A percentile compares a stretch with the other conserved stretches of the same genome.
These are phyloP conservation scores for Mya arenaria DNA, from an alignment of 1,140 invertebrate species.

Conservation along the genomic window DNA sequence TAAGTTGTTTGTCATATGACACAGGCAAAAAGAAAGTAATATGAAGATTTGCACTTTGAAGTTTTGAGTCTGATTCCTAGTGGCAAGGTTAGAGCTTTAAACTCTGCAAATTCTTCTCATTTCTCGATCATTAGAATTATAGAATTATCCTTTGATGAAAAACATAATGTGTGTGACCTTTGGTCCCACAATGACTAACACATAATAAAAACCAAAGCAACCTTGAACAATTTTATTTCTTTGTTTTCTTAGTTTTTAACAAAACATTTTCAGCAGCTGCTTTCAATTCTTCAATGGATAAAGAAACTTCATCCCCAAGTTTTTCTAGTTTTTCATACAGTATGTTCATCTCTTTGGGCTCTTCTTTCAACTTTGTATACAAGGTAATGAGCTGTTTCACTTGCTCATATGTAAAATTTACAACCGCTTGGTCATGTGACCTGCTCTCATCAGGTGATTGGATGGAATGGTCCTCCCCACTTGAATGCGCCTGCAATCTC, in stretches of 20 bases:
- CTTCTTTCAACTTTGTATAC: constrained; percentile 1
- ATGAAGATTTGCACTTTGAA: too few species aligned
- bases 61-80: too few species aligned
- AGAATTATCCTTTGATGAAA: too few species aligned
- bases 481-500: too few species aligned
- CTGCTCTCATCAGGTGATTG: too few species aligned
- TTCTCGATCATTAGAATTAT: too few species aligned
- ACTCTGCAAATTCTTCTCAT: too few species aligned
- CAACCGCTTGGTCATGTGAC: neutral
- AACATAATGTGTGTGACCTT: too few species aligned
- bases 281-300: constrained; percentile 29
- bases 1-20: too few species aligned
- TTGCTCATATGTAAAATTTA: constrained; percentile 32
- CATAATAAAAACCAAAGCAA: neutral
- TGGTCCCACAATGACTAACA: neutral
- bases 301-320: constrained; percentile 32
- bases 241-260: constrained; percentile 27
- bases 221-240: neutral
- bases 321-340: constrained; percentile 37
- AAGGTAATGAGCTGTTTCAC: constrained; percentile 16
- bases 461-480: too few species aligned
- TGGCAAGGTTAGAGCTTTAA: too few species aligned
- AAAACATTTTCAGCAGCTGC: constrained; percentile 37
- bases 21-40: too few species aligned
- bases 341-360: constrained; percentile 23